phyloP scores from a whole-genome alignment of 2,888 invertebrate genomes.

The Drosophila pegasa region DNA sequence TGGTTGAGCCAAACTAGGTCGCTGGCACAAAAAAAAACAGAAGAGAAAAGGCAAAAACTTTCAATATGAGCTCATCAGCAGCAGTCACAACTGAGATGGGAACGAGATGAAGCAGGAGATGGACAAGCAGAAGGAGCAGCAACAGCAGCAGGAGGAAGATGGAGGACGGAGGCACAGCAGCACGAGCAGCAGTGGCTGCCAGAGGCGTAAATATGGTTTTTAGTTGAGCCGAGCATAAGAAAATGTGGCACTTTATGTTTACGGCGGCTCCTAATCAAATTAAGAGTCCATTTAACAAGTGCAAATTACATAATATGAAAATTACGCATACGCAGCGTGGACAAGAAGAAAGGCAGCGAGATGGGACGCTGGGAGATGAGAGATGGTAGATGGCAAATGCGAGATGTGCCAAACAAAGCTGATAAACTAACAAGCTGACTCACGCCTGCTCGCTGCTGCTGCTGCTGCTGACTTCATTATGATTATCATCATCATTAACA shows the following conservation, averaged over 20 bases:
- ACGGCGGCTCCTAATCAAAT: constrained; percentile 75
- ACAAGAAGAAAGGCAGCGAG: constrained; percentile 15
- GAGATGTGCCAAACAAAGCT: constrained; percentile 55
- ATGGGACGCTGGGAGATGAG: not conserved
- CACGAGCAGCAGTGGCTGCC: constrained; percentile 2
- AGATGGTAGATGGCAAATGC: not conserved
- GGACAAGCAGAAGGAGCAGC: not conserved
- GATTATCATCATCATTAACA: constrained; percentile 33
- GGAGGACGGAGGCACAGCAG: constrained; percentile 1
- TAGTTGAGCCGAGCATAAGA: constrained; percentile 12
- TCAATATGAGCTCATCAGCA: constrained; percentile 77
- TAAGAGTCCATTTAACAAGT: constrained; percentile 75
- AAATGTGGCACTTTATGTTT: constrained; percentile 57
- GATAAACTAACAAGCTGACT: constrained; percentile 64
- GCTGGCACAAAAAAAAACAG: constrained; percentile 55
- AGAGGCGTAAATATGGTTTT: constrained; percentile 43
- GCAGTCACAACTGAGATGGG: constrained; percentile 41
- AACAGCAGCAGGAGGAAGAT: constrained; percentile 9
- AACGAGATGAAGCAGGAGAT: constrained; percentile 8
- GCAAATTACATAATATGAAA: constrained; percentile 77
- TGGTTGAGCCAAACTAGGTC: constrained; percentile 80
- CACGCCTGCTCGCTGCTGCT: constrained; percentile 39
- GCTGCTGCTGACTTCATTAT: constrained; percentile 61
- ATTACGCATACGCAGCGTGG: constrained; percentile 76
- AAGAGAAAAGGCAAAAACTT: constrained; percentile 43